These are phyloP conservation scores for Trachymyrmex septentrionalis DNA, from an alignment of 1,140 invertebrate species.

Conservation along the genomic window DNA sequence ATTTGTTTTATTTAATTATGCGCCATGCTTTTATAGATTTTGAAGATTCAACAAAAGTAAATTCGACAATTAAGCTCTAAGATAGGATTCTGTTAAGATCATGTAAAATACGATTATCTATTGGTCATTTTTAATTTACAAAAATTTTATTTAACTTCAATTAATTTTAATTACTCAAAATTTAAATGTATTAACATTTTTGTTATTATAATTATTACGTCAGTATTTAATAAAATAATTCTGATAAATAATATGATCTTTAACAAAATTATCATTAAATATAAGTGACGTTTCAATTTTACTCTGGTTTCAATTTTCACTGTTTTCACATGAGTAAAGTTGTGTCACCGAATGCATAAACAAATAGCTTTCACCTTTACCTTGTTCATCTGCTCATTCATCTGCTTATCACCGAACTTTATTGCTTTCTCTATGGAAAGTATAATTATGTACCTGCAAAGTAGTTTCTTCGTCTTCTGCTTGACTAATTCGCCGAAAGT, in stretches of 20 bases:
- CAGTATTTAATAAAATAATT: neutral
- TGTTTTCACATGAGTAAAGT: slow-evolving; percentile 19
- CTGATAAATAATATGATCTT: neutral
- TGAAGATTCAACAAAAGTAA: neutral
- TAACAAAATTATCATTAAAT: neutral
- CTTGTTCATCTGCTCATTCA: slow-evolving; percentile 43
- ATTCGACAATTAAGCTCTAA: neutral
- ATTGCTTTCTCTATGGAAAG: slow-evolving; percentile 78
- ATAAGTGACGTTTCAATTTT: slow-evolving; percentile 14
- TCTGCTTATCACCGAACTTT: slow-evolving; percentile 46
- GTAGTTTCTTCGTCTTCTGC: neutral
- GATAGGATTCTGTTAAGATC: neutral
- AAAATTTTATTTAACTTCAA: neutral
- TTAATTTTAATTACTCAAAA: neutral
- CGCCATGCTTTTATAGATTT: neutral
- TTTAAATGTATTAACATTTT: neutral
- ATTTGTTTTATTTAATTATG: neutral
- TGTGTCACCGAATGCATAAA: slow-evolving; percentile 55
- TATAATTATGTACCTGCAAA: slow-evolving; percentile 62
- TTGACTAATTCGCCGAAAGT: slow-evolving; percentile 53
- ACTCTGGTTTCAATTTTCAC: slow-evolving; percentile 33
- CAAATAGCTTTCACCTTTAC: slow-evolving; percentile 49
- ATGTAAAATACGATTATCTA: neutral
- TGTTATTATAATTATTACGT: neutral
- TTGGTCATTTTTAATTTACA: neutral